Evolutionary conservation across 2,888 invertebrate genomes (phyloP).

Genomic region (Conomelus anceps): DNA sequence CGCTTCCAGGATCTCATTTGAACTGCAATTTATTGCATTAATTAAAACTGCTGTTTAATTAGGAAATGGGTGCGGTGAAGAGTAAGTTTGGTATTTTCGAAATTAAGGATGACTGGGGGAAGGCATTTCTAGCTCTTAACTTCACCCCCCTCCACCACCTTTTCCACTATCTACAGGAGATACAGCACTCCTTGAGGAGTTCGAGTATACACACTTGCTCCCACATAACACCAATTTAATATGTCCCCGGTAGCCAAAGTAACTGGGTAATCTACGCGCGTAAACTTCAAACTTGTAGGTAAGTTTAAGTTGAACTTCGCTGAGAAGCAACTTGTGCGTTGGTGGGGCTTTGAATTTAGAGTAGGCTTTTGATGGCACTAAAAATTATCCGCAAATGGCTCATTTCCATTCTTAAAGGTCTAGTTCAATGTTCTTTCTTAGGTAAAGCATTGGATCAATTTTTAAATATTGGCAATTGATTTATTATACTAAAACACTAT

Average conservation of each 20-base stretch:
- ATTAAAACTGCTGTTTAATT: conserved; percentile 24
- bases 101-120: conserved; percentile 3
- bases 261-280: not conserved
- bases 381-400: not conserved
- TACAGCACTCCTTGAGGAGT: not conserved
- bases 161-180: too few species aligned
- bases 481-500: too few species aligned
- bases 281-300: not conserved
- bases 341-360: not conserved
- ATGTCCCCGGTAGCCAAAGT: not conserved
- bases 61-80: conserved; percentile 12
- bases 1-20: conserved; percentile 8
- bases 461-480: too few species aligned
- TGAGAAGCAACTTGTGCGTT: not conserved
- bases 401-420: not conserved
- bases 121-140: not conserved
- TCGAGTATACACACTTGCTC: not conserved
- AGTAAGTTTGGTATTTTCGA: conserved; percentile 12
- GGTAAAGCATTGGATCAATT: too few species aligned
- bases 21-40: conserved; percentile 18
- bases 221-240: not conserved
- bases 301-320: not conserved
- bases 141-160: not conserved
- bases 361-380: not conserved
- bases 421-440: too few species aligned